Base-by-base conservation (phyloP, 2,797 vertebrate genomes). In the Enteromius afrohamiltoni region DNA sequence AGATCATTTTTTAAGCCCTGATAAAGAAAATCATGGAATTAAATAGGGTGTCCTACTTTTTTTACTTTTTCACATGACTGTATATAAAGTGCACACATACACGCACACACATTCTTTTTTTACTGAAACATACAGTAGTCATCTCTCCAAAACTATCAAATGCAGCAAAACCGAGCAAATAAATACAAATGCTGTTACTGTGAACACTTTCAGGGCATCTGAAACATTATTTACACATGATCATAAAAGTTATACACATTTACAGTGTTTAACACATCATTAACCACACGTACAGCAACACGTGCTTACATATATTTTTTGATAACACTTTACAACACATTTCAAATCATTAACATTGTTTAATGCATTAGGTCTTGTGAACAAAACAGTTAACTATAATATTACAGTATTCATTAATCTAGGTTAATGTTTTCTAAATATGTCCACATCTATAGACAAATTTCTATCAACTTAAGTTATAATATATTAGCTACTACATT, bases 221-320 rank as follows among this genome's bases (percentile, higher is more conserved):
- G 62, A 40, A 42, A 40, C 21, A 67, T 82, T 86, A 69, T 45
- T 76, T 51, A 83, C 51, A 60, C 1, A 19, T 45, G 17, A 79
- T 51, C 69, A 83, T 79, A 40, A 60, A 68, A 16, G 1, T 67
- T 26, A 23, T 37, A 67, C 51, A 67, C 31, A 65, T 69, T 45
- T 49, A 84, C 74, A 79, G 53, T 70, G 65, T 80, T 85, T 70
- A n/a, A 79, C 40, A 79, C 23, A 47, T 49, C 55, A 58, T 53
- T n/a, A 75, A 26, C n/a, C 31, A 77, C n/a, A 65, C 31, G 3
- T 40, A 13, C 40, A 37, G 7, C 37, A 40, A 42, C 45, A 45
- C 3, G 11, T 40, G 21, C 19, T 60, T n/a, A 65, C 10, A 16
- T 21, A 42, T 17, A 16, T 60, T 17, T 42, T 40, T 26, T 19